Conservation (phyloP, 2,888 invertebrate genomes). For the Tromatobia lineatoria region DNA sequence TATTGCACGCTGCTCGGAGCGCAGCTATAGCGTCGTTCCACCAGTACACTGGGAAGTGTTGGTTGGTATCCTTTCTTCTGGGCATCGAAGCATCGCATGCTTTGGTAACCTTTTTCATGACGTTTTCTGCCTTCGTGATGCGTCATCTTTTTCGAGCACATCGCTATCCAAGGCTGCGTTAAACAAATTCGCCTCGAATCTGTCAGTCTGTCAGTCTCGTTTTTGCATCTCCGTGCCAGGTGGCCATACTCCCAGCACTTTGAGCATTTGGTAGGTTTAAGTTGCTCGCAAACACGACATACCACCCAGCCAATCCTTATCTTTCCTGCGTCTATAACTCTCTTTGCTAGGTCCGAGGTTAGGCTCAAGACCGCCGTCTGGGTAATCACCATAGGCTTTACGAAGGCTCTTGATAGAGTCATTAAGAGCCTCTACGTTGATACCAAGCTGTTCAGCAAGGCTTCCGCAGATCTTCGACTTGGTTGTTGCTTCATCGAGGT, state of each 20-base stretch:
- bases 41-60: conserved; percentile 57
- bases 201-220: conserved; percentile 36
- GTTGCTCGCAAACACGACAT: conserved; percentile 50
- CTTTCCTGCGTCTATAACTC: conserved; percentile 11
- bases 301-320: conserved; percentile 63
- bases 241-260: conserved; percentile 56
- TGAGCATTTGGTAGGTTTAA: conserved; percentile 51
- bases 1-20: conserved; percentile 42
- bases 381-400: conserved; percentile 17
- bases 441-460: not conserved
- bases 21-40: conserved; percentile 65
- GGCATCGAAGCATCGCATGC: conserved; percentile 68
- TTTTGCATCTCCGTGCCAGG: not conserved
- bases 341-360: no score
- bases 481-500: not conserved
- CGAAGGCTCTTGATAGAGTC: conserved; percentile 18
- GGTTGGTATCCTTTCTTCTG: conserved; percentile 2
- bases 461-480: no score
- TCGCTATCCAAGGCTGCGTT: not conserved
- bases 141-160: not conserved
- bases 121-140: not conserved
- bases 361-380: not conserved
- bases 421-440: not conserved
- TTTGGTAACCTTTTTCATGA: conserved; percentile 43
- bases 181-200: conserved; percentile 28